Base-by-base conservation (phyloP, 2,113 vertebrate genomes). In the Grallaria varia region DNA sequence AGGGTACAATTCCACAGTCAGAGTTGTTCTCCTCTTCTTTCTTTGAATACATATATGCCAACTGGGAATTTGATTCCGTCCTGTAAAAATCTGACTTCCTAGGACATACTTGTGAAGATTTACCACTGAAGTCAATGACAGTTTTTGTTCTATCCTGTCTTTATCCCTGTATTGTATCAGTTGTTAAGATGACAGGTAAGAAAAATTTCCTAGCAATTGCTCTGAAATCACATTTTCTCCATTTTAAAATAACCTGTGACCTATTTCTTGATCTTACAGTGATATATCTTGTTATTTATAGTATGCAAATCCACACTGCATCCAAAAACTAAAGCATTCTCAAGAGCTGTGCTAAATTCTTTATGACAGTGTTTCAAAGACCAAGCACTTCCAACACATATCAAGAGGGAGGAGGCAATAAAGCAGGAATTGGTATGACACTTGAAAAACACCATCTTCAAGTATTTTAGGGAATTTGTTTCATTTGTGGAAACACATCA, bases 11-110 rank as follows among this genome's bases (percentile, higher is more conserved):
- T 90, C n/a, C 63, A 89, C 14, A 49, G 31, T 3, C 27, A 60
- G 30, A 56, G 18, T 2, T 74, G 16, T 44, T 74, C 20, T 42
- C 42, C 23, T 63, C 31, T 66, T 66, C 37, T 66, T 60, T 60
- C 50, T 59, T 31, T 58, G 8, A 27, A 33, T 27, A 50, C 0
- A 0, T 11, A 35, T 1, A 35, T 8, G 7, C 14, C 44, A 45
- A 52, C 47, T 30, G 20, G 27, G 56, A 90, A 77, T 82, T 78
- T 81, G 9, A 59, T 67, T 35, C 19, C 31, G 10, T n/a, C 10
- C 39, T 13, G 14, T 40, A 89, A 89, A 89, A 89, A 84, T 3
- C 19, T 60, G 52, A 10, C 5, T 45, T 82, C 78, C 24, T 49
- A 31, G 5, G 20, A 56, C 5, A 37, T 4, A 84, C 35, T 11